Evolutionary conservation across 2,113 vertebrate genomes (phyloP).

Genomic region (Hippolais icterina): DNA sequence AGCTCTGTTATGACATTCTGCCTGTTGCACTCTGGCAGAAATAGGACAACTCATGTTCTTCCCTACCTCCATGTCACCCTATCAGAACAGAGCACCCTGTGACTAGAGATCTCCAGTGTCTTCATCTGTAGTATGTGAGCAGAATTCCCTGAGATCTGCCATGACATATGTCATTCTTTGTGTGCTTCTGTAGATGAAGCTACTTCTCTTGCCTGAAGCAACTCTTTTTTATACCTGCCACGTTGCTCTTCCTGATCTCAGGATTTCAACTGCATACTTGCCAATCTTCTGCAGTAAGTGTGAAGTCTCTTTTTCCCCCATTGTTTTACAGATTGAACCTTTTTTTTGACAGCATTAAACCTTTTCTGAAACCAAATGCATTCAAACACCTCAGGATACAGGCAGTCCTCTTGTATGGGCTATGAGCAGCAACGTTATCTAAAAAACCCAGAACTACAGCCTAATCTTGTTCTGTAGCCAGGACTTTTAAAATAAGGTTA

Average conservation of each 20-base stretch:
- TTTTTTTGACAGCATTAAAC: background rate
- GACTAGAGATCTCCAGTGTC: background rate
- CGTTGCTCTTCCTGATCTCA: background rate
- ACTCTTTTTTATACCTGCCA: background rate
- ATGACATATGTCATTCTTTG: fast-evolving
- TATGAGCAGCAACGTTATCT: background rate
- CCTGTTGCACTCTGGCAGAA: background rate
- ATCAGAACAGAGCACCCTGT: background rate
- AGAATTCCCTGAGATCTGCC: background rate
- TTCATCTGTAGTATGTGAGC: background rate
- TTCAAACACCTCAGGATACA: background rate
- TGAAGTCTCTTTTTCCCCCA: background rate
- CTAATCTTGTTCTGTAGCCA: background rate
- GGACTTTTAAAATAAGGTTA: background rate
- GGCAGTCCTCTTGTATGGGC: background rate
- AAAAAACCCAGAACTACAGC: background rate
- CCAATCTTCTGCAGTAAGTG: background rate
- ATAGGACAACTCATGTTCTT: background rate
- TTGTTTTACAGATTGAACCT: background rate
- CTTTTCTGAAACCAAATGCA: background rate
- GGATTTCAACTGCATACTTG: background rate
- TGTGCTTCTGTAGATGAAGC: background rate
- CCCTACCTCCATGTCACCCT: background rate
- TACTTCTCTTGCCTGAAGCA: background rate
- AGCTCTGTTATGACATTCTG: background rate